Evolutionary conservation across 23 tunicate species (phyloP).

Genomic region (Ascidia mentula): DNA sequence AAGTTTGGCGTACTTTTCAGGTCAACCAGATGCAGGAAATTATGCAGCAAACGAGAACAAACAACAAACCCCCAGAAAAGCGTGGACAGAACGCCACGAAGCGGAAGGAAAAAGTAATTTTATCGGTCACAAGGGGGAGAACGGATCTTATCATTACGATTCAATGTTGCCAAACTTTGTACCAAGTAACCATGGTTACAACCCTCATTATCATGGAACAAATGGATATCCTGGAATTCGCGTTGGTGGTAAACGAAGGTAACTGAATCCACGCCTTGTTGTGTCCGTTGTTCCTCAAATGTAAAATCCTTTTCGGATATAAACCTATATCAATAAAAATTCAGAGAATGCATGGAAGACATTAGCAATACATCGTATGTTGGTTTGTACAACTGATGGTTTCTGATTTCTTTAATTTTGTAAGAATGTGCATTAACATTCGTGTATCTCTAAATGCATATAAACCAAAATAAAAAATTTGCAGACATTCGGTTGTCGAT

Average conservation of each 20-base stretch:
- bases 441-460: too few relatives aligned
- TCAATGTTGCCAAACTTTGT: neutral
- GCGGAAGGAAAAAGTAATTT: neutral
- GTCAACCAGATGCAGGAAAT: neutral
- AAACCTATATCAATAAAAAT: too few relatives aligned
- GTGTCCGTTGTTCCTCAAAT: too few relatives aligned
- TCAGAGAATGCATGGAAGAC: too few relatives aligned
- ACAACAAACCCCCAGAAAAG: neutral
- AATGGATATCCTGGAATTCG: neutral
- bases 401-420: too few relatives aligned
- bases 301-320: too few relatives aligned
- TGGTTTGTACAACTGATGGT: too few relatives aligned
- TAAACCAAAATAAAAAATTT: too few relatives aligned
- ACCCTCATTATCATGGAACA: neutral
- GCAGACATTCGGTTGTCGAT: neutral
- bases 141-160: neutral
- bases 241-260: conserved; percentile 7
- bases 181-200: neutral
- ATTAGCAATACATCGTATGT: too few relatives aligned
- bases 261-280: neutral
- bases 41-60: neutral
- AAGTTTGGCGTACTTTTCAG: too few relatives aligned
- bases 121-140: neutral
- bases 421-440: too few relatives aligned
- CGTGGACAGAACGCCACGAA: neutral